Percentiles rank a stretch among this genome's conserved stretches.
Evolutionary conservation across 1,140 invertebrate genomes (phyloP).

Genomic region (Sweltsa coloradensis): DNA sequence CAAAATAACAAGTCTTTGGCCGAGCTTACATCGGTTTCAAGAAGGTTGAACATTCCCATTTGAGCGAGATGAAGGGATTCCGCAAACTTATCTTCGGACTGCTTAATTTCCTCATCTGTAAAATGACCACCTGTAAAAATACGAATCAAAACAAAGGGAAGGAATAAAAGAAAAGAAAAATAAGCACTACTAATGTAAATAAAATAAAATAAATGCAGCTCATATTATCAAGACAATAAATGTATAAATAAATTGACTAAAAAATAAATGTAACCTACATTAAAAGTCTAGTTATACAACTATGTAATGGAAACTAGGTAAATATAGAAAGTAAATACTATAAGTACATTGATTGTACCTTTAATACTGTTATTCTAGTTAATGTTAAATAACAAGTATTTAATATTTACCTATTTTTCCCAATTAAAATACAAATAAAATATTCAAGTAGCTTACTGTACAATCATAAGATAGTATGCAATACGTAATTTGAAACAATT

Average conservation of each 20-base stretch:
- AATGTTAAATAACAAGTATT: too few species aligned
- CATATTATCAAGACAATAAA: neutral
- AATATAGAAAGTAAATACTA: neutral
- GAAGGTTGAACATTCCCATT: slow-evolving; percentile 96
- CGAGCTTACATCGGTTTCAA: slow-evolving; percentile 92
- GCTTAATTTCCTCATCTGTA: slow-evolving; percentile 92
- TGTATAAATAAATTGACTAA: neutral
- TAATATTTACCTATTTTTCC: too few species aligned
- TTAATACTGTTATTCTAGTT: neutral
- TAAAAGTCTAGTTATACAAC: neutral
- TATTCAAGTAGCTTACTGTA: too few species aligned
- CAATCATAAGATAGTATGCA: too few species aligned
- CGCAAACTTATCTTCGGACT: slow-evolving; percentile 97
- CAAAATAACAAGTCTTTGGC: neutral
- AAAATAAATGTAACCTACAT: neutral
- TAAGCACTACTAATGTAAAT: too few species aligned
- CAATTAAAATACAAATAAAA: too few species aligned
- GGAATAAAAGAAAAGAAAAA: slow-evolving; percentile 5
- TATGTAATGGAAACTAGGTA: neutral
- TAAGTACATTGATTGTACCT: neutral
- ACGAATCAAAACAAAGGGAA: slow-evolving; percentile 10
- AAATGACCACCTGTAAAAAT: slow-evolving; percentile 68
- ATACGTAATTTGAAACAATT: too few species aligned
- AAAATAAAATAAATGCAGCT: neutral
- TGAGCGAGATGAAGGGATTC: slow-evolving; percentile 94